phyloP scores from a whole-genome alignment of 1,140 invertebrate genomes.

The Probaryconus sp. region DNA sequence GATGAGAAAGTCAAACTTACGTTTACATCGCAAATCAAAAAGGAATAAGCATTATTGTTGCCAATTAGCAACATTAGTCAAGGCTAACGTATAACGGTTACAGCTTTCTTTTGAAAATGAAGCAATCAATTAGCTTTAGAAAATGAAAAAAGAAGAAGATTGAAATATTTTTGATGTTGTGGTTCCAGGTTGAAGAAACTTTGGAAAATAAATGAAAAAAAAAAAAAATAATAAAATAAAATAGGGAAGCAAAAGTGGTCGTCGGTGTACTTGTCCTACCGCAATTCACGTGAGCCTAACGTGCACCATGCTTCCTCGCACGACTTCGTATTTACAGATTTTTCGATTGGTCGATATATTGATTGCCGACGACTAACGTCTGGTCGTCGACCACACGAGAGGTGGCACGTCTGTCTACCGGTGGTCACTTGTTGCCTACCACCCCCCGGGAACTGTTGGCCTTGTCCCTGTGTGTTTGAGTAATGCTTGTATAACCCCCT shows the following conservation, averaged over 20 bases:
- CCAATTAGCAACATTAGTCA: too few relatives aligned
- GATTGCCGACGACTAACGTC: slow-evolving; percentile 71
- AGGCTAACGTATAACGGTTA: too few relatives aligned
- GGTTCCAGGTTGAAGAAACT: too few relatives aligned
- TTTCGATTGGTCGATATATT: slow-evolving; percentile 73
- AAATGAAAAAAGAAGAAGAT: too few relatives aligned
- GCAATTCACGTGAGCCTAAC: slow-evolving; percentile 69
- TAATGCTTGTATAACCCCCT: slow-evolving; percentile 69
- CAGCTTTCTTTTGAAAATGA: too few relatives aligned
- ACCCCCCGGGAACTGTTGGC: slow-evolving; percentile 70
- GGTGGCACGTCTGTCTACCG: slow-evolving; percentile 65
- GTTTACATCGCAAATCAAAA: too few relatives aligned
- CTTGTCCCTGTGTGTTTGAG: slow-evolving; percentile 74
- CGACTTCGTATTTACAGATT: slow-evolving; percentile 62
- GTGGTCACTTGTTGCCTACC: slow-evolving; percentile 76
- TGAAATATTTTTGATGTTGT: too few relatives aligned
- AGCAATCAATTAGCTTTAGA: too few relatives aligned
- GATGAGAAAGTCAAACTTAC: too few relatives aligned
- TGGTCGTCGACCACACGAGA: slow-evolving; percentile 70
- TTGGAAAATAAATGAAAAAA: too few relatives aligned
- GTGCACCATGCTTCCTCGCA: slow-evolving; percentile 59
- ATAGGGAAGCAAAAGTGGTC: slow-evolving; percentile 54
- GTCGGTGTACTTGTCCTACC: slow-evolving; percentile 73
- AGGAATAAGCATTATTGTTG: too few relatives aligned
- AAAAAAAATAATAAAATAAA: background rate